A percentile compares a stretch with the other conserved stretches of the same genome.
Evolutionary conservation across 1,140 invertebrate species (phyloP).

Genomic region (Potamilus streckersoni): DNA sequence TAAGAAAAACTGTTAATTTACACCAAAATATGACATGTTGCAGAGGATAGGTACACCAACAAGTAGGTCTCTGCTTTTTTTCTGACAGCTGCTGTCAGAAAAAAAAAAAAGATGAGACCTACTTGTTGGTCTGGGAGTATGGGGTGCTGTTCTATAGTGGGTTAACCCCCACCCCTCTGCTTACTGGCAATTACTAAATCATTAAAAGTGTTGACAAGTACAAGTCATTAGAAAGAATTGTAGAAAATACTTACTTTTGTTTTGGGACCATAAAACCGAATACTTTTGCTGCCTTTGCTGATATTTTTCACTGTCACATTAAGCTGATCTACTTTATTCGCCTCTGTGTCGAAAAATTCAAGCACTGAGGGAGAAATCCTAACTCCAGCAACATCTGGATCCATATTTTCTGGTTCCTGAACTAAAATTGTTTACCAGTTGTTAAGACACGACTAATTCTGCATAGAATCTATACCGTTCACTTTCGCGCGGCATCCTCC

Average conservation of each 20-base stretch:
- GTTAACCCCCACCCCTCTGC: no score
- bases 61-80: no score
- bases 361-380: slow-evolving; percentile 58
- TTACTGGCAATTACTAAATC: no score
- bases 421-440: slow-evolving; percentile 10
- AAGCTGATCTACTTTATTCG: slow-evolving; percentile 49
- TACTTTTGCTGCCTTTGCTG: slow-evolving; percentile 57
- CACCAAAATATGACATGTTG: no score
- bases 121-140: no score
- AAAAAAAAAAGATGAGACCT: no score
- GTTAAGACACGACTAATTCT: not conserved
- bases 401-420: slow-evolving; percentile 43
- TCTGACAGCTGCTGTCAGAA: no score
- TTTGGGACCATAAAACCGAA: slow-evolving; percentile 64
- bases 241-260: slow-evolving; percentile 47
- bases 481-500: slow-evolving; percentile 33
- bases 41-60: no score
- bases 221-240: no score
- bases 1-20: no score
- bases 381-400: slow-evolving; percentile 61
- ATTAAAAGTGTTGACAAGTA: no score
- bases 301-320: slow-evolving; percentile 64
- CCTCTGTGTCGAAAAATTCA: slow-evolving; percentile 60
- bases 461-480: slow-evolving; percentile 2
- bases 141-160: no score